Percentiles rank a stretch among this genome's conserved stretches.
These are phyloP conservation scores for Phylloscopus whistleri DNA, from an alignment of 2,113 vertebrate genomes.

Conservation along the genomic window DNA sequence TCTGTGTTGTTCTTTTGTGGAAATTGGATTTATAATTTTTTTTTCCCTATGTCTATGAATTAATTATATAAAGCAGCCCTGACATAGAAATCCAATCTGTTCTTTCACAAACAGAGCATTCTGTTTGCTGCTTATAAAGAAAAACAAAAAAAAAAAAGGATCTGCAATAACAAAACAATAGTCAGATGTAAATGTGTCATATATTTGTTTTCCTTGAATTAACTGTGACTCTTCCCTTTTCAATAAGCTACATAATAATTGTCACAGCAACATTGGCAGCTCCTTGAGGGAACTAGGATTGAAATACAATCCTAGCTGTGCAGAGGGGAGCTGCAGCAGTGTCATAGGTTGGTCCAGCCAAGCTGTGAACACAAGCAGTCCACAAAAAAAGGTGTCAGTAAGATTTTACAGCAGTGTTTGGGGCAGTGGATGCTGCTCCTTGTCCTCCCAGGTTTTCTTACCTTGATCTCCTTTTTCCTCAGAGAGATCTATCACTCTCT, in stretches of 20 bases:
- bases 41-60: background rate
- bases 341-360: background rate
- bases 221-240: slow-evolving; percentile 9
- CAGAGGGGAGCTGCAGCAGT: background rate
- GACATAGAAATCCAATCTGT: slow-evolving; percentile 8
- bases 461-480: background rate
- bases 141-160: background rate
- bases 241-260: slow-evolving; percentile 29
- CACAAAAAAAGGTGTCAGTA: background rate
- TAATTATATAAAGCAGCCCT: slow-evolving; percentile 36
- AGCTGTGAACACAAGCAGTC: background rate
- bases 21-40: background rate
- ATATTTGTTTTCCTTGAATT: slow-evolving; percentile 38
- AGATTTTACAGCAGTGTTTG: background rate
- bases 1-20: background rate
- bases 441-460: background rate
- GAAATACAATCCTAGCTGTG: background rate
- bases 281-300: background rate
- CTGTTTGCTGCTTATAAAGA: background rate
- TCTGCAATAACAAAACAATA: background rate
- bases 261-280: slow-evolving; percentile 7
- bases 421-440: background rate
- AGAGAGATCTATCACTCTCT: background rate
- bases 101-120: background rate
- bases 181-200: slow-evolving; percentile 9